Conservation (phyloP, 2,888 invertebrate species). For the Platycheirus albimanus region DNA sequence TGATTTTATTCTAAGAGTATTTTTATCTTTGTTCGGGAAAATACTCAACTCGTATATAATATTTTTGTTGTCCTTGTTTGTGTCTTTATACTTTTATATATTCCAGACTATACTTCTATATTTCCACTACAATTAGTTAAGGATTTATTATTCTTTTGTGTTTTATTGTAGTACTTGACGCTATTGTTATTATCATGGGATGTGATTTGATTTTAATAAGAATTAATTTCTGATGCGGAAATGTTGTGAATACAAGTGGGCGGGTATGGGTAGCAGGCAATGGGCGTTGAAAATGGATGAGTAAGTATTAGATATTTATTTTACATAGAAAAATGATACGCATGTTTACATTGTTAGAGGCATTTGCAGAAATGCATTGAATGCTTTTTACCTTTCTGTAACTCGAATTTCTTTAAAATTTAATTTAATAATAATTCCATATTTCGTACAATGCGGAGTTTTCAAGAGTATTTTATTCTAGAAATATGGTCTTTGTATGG, state of each 20-base stretch:
- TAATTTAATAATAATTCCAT: no score
- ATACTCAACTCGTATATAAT: neutral
- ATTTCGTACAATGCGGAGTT: no score
- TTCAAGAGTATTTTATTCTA: no score
- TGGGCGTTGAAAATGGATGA: no score
- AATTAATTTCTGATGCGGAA: slow-evolving; percentile 64
- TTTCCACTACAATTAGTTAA: slow-evolving; percentile 56
- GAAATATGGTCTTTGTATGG: no score
- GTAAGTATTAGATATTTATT: no score
- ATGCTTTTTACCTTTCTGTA: no score
- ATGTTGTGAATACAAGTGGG: slow-evolving; percentile 5
- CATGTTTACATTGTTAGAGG: no score
- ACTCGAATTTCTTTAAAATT: no score
- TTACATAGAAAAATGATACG: no score
- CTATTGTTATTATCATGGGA: slow-evolving; percentile 33
- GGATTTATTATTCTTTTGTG: slow-evolving; percentile 59
- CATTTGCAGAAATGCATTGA: no score
- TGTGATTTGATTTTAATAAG: slow-evolving; percentile 67
- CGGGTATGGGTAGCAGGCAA: neutral
- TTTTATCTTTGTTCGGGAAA: neutral
- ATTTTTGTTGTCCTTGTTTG: slow-evolving; percentile 13
- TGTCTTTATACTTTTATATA: slow-evolving; percentile 25
- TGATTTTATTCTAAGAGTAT: slow-evolving; percentile 21
- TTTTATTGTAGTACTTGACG: slow-evolving; percentile 18
- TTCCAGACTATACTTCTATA: slow-evolving; percentile 1